Conservation (phyloP, 2,888 invertebrate genomes). For the Drosophila kuntzei region DNA sequence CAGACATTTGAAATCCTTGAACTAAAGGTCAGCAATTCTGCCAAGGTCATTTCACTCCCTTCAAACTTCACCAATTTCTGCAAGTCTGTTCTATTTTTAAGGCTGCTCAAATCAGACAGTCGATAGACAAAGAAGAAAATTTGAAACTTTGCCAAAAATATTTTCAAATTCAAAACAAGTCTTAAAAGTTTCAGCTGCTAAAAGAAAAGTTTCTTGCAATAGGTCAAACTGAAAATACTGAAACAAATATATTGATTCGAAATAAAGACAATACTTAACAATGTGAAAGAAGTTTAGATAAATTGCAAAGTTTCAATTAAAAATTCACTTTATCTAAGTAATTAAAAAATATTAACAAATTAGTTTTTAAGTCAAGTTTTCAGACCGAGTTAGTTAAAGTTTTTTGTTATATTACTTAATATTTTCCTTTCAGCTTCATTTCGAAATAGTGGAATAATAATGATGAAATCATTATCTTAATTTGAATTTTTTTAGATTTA, state of each 20-base stretch:
- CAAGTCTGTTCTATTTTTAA: conserved; percentile 3
- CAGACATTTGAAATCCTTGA: conserved; percentile 56
- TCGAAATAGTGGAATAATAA: too few relatives aligned
- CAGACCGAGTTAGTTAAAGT: too few relatives aligned
- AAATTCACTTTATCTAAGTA: neutral
- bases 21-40: conserved; percentile 28
- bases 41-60: conserved; percentile 51
- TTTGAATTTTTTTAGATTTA: too few relatives aligned
- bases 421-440: too few relatives aligned
- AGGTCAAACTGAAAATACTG: conserved; percentile 1
- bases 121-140: conserved; percentile 10
- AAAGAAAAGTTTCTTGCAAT: neutral
- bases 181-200: conserved; percentile 12
- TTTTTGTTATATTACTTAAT: too few relatives aligned
- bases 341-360: neutral
- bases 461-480: too few relatives aligned
- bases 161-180: conserved; percentile 39
- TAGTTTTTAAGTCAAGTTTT: too few relatives aligned
- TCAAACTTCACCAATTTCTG: neutral
- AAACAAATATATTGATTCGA: neutral
- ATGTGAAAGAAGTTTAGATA: neutral
- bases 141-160: conserved; percentile 13
- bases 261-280: neutral
- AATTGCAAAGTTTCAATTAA: neutral
- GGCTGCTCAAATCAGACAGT: conserved; percentile 35